phyloP scores from a whole-genome alignment of 1,140 invertebrate species.

The Contarinia nasturtii region DNA sequence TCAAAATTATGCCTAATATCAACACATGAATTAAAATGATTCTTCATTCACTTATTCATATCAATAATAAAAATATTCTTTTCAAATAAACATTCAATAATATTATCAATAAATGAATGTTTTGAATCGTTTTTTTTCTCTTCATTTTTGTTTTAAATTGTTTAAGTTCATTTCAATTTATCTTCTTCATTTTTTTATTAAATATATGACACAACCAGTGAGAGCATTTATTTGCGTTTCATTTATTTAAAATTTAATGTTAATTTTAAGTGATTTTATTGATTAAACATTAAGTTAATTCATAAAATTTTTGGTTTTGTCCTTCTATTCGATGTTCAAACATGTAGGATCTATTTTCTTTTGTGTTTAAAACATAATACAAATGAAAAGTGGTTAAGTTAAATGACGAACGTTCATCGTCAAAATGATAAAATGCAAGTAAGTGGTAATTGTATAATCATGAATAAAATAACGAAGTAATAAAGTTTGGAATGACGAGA shows the following conservation, averaged over 20 bases:
- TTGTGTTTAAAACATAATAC: too few species aligned
- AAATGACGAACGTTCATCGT: too few species aligned
- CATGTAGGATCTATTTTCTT: too few species aligned
- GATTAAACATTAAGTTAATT: conserved; percentile 10
- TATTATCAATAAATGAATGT: conserved; percentile 12
- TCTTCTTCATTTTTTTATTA: conserved; percentile 12
- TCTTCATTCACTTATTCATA: background rate
- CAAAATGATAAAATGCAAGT: too few species aligned
- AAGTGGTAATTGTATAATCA: too few species aligned
- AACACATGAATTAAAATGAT: background rate
- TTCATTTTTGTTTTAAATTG: conserved; percentile 2
- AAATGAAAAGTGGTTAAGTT: too few species aligned
- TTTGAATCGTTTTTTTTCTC: conserved; percentile 7
- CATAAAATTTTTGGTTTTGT: too few species aligned
- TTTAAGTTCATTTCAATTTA: too few species aligned
- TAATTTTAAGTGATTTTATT: conserved; percentile 21
- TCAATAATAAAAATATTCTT: conserved; percentile 1
- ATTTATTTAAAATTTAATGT: conserved; percentile 3
- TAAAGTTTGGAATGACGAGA: too few species aligned
- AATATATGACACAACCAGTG: conserved; percentile 26
- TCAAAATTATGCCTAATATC: background rate
- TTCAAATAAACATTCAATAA: background rate
- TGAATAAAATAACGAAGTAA: too few species aligned
- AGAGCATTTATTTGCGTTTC: conserved; percentile 18
- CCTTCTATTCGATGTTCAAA: too few species aligned